Base-by-base conservation (phyloP, 2,113 vertebrate species). In the Peromyscus polionotus region DNA sequence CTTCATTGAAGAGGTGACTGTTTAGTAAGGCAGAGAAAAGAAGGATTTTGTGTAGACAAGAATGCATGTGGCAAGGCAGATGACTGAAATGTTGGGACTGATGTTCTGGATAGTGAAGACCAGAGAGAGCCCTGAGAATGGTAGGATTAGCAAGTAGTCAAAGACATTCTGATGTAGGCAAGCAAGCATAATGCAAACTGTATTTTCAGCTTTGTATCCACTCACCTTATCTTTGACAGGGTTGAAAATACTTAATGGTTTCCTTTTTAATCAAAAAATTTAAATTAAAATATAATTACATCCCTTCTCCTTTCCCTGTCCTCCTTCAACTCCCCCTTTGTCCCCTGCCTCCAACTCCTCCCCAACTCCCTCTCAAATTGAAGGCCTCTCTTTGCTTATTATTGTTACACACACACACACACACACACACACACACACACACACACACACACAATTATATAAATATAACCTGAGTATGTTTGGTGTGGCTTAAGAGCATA, bases 191-290 rank as follows among this genome's bases (percentile, higher is more conserved):
- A 93, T 28, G 48, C 8, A 59, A 54, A 73, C 45, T 76, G 84
- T 17, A 59, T 59, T 81, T 59, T 81, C 51, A 68, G 36, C 84
- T 68, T 51, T 85, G 42, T n/a, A 45, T 80, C 51, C 59, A 4
- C 17, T 96, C 63, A 39, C n/a, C 65, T 84, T 77, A 42, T 28
- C 68, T 92, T 67, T 92, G 80, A 88, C 54, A 59, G 89, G 72
- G 6, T 28, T 51, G 28, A 67, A 45, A 86, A 93, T 19, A 22
- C 57, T 89, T 61, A 81, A n/a, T 59, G 22, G 54, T 81, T 81
- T n/a, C 77, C 33, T 57, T 80, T 80, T 54, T 22, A 80, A 57
- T 81, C 22, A 81, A 81, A n/a, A 51, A 36, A 11, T 28, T 42
- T 31, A 79, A 77, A 14, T 81, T 81, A 59, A 59, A 80, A n/a